Conservation (phyloP, 2,888 invertebrate genomes). For the Chloromyia formosa region DNA sequence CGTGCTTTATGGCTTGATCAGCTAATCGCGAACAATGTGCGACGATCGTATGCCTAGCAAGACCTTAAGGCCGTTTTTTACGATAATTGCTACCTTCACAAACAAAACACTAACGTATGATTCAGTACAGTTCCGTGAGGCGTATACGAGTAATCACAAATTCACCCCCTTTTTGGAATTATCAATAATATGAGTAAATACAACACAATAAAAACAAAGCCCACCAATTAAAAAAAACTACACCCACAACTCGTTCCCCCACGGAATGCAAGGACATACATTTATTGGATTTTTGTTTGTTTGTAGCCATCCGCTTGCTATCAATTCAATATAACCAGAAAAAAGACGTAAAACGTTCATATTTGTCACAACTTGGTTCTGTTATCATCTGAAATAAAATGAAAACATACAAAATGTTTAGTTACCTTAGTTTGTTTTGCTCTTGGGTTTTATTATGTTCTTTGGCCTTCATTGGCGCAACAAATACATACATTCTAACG, state of each 20-base stretch:
- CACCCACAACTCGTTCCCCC: neutral
- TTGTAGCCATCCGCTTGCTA: neutral
- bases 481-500: constrained; percentile 1
- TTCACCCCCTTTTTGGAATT: no score
- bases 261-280: neutral
- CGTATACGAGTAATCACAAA: no score
- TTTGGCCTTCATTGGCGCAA: constrained; percentile 24
- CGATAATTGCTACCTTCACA: no score
- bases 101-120: no score
- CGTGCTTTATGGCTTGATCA: no score
- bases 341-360: neutral
- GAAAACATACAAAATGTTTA: constrained; percentile 13
- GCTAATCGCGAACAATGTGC: no score
- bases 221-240: neutral
- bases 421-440: constrained; percentile 7
- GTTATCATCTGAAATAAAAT: neutral
- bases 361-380: neutral
- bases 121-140: no score
- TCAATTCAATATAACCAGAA: neutral
- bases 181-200: no score
- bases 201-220: neutral
- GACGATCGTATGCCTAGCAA: no score
- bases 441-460: neutral
- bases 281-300: neutral
- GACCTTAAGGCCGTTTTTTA: no score